These are phyloP conservation scores for Brachyopa scutellaris DNA, from an alignment of 2,888 invertebrate genomes.

Conservation along the genomic window DNA sequence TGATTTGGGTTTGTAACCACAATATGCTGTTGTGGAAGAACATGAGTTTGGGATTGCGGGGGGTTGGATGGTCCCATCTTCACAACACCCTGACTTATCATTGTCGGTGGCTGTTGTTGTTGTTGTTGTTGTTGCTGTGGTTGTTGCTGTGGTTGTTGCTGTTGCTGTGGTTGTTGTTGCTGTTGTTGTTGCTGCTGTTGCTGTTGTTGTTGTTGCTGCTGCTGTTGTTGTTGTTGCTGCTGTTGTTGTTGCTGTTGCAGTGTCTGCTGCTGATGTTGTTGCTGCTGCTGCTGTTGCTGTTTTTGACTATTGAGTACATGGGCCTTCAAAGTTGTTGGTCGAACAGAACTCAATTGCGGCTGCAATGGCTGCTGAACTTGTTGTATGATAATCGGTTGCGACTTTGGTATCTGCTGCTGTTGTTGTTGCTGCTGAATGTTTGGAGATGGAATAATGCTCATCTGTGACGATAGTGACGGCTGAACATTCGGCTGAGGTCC, in stretches of 20 bases:
- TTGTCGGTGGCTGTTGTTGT: constrained; percentile 26
- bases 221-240: constrained; percentile 64
- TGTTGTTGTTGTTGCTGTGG: constrained; percentile 51
- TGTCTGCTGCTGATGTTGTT: constrained; percentile 62
- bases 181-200: constrained; percentile 75
- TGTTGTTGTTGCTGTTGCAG: constrained; percentile 62
- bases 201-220: constrained; percentile 73
- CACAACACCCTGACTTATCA: constrained; percentile 49
- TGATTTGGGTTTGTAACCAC: constrained; percentile 77
- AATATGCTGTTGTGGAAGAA: constrained; percentile 74
- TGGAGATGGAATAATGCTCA: constrained; percentile 54
- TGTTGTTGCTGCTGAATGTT: constrained; percentile 52
- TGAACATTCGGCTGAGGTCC: constrained; percentile 62
- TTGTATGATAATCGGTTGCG: constrained; percentile 78
- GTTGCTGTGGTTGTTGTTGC: constrained; percentile 55
- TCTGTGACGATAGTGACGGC: constrained; percentile 45
- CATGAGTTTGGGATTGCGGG: constrained; percentile 61
- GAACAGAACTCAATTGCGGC: constrained; percentile 80
- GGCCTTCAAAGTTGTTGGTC: constrained; percentile 85
- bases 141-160: constrained; percentile 47
- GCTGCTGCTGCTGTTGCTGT: constrained; percentile 76
- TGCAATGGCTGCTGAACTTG: constrained; percentile 78
- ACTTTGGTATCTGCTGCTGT: constrained; percentile 67
- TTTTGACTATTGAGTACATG: constrained; percentile 84
- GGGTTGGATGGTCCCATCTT: constrained; percentile 61